A percentile compares a stretch with the other conserved stretches of the same genome.
These are phyloP conservation scores for Erethizon dorsatum DNA, from an alignment of 2,797 vertebrate genomes.

Conservation along the genomic window DNA sequence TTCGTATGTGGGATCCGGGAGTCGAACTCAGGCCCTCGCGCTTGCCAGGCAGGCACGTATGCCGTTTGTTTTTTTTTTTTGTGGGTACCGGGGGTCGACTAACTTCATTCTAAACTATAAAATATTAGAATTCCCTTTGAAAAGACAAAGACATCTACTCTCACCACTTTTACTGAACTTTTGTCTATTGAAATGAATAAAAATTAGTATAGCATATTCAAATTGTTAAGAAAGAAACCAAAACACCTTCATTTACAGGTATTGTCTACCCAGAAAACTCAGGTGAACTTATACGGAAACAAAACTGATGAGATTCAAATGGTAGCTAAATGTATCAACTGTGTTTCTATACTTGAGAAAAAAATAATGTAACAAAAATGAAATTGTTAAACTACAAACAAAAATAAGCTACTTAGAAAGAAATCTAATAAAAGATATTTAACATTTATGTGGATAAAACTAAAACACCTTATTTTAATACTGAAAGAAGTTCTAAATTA, in stretches of 20 bases:
- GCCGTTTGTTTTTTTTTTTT: too few relatives aligned
- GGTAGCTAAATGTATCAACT: neutral
- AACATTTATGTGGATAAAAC: neutral
- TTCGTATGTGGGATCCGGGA: too few relatives aligned
- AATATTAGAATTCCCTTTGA: conserved; percentile 27
- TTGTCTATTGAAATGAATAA: neutral
- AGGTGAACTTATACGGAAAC: neutral
- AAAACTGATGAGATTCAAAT: neutral
- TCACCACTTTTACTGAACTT: neutral
- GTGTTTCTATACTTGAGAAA: neutral
- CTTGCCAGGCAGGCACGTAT: too few relatives aligned
- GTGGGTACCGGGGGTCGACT: too few relatives aligned
- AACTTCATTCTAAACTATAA: neutral
- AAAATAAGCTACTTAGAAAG: conserved; percentile 30
- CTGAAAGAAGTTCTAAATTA: neutral
- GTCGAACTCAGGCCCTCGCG: too few relatives aligned
- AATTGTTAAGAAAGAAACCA: conserved; percentile 26
- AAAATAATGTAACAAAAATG: conserved; percentile 25
- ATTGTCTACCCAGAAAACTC: neutral
- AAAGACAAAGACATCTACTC: neutral
- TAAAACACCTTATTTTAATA: neutral
- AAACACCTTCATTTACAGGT: neutral
- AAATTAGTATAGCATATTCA: neutral
- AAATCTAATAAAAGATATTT: neutral
- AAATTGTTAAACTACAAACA: conserved; percentile 38